A percentile compares a stretch with the other conserved stretches of the same genome.
phyloP scores from a whole-genome alignment of 2,113 vertebrate species.

The Proterorhinus semilunaris region DNA sequence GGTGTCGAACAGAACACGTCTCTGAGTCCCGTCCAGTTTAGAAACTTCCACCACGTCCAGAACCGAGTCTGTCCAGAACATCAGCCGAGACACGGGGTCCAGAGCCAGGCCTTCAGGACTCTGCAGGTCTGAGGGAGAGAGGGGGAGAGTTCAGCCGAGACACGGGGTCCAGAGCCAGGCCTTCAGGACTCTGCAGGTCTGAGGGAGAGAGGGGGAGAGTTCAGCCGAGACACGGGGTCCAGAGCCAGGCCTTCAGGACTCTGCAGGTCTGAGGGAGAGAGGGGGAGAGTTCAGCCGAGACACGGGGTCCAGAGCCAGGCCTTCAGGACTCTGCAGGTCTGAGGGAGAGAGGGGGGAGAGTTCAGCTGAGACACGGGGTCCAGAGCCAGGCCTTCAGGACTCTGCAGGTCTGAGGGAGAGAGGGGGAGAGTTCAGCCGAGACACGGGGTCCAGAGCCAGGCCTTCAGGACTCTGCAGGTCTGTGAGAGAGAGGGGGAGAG shows the following conservation, averaged over 20 bases:
- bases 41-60: conserved; percentile 90
- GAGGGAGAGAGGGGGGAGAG: too few species aligned
- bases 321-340: too few species aligned
- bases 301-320: background rate
- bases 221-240: background rate
- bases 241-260: background rate
- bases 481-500: too few species aligned
- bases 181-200: conserved; percentile 81
- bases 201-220: too few species aligned
- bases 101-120: conserved; percentile 92
- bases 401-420: too few species aligned
- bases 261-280: too few species aligned
- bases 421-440: too few species aligned
- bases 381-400: too few species aligned
- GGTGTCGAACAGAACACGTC: conserved; percentile 83
- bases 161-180: background rate
- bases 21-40: conserved; percentile 83
- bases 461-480: too few species aligned
- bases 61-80: conserved; percentile 95
- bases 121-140: conserved; percentile 77
- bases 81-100: conserved; percentile 86
- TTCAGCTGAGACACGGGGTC: too few species aligned
- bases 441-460: too few species aligned
- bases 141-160: background rate
- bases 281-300: background rate